Base-by-base conservation (phyloP, 2,113 vertebrate species). In the Campylomormyrus tamandua region DNA sequence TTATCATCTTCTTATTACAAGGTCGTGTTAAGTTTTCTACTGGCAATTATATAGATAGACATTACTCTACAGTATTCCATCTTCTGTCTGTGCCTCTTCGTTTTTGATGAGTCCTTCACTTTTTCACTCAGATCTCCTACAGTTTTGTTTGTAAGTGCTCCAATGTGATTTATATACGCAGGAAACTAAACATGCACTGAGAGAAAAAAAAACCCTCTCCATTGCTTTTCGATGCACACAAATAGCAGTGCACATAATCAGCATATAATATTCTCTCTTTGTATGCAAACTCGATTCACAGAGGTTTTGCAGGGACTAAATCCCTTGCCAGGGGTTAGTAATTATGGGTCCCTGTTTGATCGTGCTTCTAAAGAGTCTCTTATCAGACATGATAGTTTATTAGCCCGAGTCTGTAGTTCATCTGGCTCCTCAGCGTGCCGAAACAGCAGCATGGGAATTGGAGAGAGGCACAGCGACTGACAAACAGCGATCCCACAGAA, bases 311-410 rank as follows among this genome's bases (percentile, higher is more conserved):
- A 46, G 39, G 39, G 39, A 42, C 80, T 83, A 87, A 87, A 87
- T 87, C 85, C 48, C 48, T 87, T 52, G n/a, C 85, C 85, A 53
- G 24, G 13, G 85, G 27, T 87, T 52, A 87, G 85, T 87, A 52
- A 87, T 52, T 53, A 87, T 53, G 85, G 49, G 85, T 35, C 49
- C 50, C 49, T 52, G 85, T 87, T 52, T 87, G 85, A 52, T 87
- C 48, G 27, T 35, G 50, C 48, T 87, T 31, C 50, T 50, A 83
- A 83, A 87, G 85, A 53, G 48, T 53, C 48, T 35, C 50, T 50
- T 35, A 50, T 87, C 85, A 53, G 48, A 52, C n/a, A 35, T 53
- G 48, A 52, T 52, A 9, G 27, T 31, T 87, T 52, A 31, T 87
- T 87, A 35, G 49, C 85, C 48, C 5, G n/a, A 53, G 48, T 31